phyloP scores from a whole-genome alignment of 2,888 invertebrate species.

The Pandemis corylana region DNA sequence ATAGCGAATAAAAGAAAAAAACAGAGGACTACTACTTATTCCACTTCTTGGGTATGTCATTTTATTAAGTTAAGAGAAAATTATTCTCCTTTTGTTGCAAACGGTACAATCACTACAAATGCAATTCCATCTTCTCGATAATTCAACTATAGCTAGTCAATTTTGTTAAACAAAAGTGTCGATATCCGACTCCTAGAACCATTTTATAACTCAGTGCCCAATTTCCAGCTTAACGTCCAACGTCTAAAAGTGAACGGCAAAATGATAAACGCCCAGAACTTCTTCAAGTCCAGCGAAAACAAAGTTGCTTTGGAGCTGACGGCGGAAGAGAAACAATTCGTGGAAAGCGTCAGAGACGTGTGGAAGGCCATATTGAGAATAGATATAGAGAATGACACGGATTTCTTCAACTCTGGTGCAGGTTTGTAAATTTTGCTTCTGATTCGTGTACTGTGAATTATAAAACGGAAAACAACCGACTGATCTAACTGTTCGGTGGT shows the following conservation, averaged over 20 bases:
- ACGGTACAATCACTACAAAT: no score
- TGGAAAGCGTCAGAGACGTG: conserved; percentile 87
- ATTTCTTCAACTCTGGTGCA: conserved; percentile 98
- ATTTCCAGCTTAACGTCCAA: conserved; percentile 88
- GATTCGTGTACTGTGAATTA: no score
- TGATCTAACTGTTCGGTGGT: no score
- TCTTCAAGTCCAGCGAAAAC: conserved; percentile 87
- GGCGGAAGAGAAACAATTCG: conserved; percentile 89
- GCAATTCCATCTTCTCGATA: no score
- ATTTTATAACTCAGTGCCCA: background rate
- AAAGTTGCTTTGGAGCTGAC: conserved; percentile 87
- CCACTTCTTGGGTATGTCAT: no score
- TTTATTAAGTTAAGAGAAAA: no score
- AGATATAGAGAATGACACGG: conserved; percentile 90
- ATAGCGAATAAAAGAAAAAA: no score
- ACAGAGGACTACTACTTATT: no score
- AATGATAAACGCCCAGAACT: conserved; percentile 92
- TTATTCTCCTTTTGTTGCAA: no score
- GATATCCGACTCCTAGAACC: conserved; percentile 16
- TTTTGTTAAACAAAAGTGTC: no score
- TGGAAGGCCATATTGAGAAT: conserved; percentile 94
- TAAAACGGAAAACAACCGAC: no score
- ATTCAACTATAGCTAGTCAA: no score
- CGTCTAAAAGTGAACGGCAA: conserved; percentile 91
- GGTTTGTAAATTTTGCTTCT: conserved; percentile 58